Evolutionary conservation across 2,797 vertebrate species (phyloP).

Genomic region (Agapornis canus): DNA sequence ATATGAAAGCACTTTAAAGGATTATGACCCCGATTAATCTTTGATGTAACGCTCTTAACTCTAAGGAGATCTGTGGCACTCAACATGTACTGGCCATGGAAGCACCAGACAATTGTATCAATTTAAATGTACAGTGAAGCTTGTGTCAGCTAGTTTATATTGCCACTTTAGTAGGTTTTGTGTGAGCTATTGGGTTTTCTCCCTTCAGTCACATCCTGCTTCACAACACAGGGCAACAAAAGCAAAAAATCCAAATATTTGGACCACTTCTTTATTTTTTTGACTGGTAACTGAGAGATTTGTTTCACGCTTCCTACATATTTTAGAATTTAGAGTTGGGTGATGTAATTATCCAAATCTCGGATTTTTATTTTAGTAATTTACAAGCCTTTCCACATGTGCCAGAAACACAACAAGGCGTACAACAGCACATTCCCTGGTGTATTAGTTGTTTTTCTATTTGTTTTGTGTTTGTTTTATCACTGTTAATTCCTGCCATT

Average conservation of each 20-base stretch:
- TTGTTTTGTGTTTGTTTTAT: background rate
- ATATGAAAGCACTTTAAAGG: slow-evolving; percentile 64
- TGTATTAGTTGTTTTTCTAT: slow-evolving; percentile 12
- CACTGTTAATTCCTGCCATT: slow-evolving; percentile 15
- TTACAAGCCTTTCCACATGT: slow-evolving; percentile 36
- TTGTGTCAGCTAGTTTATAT: slow-evolving; percentile 63
- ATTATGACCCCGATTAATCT: slow-evolving; percentile 50
- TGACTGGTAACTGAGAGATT: slow-evolving; percentile 22
- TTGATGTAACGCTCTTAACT: slow-evolving; percentile 43
- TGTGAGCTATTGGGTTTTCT: slow-evolving; percentile 29
- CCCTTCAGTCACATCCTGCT: slow-evolving; percentile 19
- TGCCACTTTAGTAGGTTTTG: slow-evolving; percentile 57
- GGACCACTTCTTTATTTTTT: background rate
- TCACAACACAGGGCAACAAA: background rate
- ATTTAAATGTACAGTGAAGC: slow-evolving; percentile 64
- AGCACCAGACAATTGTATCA: slow-evolving; percentile 69
- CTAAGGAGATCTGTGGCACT: slow-evolving; percentile 40
- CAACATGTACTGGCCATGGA: slow-evolving; percentile 47
- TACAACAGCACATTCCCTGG: slow-evolving; percentile 27
- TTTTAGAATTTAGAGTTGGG: slow-evolving; percentile 35
- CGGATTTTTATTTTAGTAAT: slow-evolving; percentile 39
- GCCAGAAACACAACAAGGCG: slow-evolving; percentile 25
- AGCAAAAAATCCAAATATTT: background rate
- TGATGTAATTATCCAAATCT: slow-evolving; percentile 1
- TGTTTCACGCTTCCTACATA: slow-evolving; percentile 1